phyloP scores from a whole-genome alignment of 2,888 invertebrate genomes.

The Drosophila yooni region DNA sequence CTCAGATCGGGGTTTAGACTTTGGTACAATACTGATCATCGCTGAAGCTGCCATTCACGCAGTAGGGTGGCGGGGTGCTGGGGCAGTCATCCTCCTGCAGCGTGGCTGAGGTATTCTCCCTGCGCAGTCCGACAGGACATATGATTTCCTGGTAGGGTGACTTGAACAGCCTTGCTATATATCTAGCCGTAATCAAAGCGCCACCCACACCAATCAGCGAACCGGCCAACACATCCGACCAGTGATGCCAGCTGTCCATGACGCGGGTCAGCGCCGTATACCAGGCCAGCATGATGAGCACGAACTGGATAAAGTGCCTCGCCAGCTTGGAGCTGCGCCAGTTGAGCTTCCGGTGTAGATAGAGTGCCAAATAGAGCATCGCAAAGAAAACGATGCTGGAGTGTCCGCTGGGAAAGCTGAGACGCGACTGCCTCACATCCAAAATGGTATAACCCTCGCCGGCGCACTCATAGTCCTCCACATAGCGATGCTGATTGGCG shows the following conservation, averaged over 20 bases:
- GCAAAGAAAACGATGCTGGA: conserved; percentile 94
- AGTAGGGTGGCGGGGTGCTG: conserved; percentile 77
- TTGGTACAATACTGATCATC: conserved; percentile 80
- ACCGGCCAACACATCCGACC: conserved; percentile 80
- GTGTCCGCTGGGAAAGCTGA: conserved; percentile 96
- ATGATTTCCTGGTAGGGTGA: conserved; percentile 22
- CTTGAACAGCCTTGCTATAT: conserved; percentile 61
- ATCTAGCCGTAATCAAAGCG: conserved; percentile 74
- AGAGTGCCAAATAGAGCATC: conserved; percentile 93
- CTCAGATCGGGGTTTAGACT: conserved; percentile 50
- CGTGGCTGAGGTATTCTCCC: conserved; percentile 76
- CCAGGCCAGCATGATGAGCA: conserved; percentile 80
- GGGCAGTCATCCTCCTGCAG: conserved; percentile 74
- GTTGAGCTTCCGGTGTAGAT: conserved; percentile 92
- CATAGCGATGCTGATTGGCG: conserved; percentile 88
- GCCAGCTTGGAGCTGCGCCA: conserved; percentile 92
- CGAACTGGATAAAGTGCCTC: conserved; percentile 91
- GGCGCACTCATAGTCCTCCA: conserved; percentile 90
- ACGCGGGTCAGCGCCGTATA: conserved; percentile 79
- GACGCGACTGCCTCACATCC: conserved; percentile 90
- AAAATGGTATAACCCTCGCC: conserved; percentile 85
- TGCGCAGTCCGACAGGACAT: conserved; percentile 29
- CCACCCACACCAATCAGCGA: conserved; percentile 66
- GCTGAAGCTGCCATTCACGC: conserved; percentile 53
- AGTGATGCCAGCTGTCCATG: conserved; percentile 82